Conservation (phyloP, 1,140 invertebrate species). For the Microplitis mediator region DNA sequence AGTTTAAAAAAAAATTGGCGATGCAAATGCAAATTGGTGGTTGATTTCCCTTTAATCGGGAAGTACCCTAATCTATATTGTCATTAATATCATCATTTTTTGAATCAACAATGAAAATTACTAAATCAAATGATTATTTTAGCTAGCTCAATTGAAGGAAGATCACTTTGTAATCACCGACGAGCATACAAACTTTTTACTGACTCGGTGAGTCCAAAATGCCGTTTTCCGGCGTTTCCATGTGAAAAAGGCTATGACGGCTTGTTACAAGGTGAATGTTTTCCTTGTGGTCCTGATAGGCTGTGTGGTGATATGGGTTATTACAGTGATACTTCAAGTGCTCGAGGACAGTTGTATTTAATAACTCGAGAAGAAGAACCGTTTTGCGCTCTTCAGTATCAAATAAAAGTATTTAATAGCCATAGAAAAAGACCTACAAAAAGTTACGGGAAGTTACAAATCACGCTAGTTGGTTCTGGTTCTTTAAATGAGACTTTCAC, state of each 20-base stretch:
- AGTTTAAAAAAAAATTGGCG: too few species aligned
- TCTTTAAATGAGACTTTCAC: conserved; percentile 87
- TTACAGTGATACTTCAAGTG: conserved; percentile 82
- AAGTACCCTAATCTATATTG: too few species aligned
- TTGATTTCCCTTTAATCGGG: too few species aligned
- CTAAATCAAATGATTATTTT: conserved; percentile 46
- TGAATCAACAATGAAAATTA: not conserved
- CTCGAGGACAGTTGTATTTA: conserved; percentile 82
- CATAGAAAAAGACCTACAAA: conserved; percentile 68
- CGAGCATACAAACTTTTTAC: conserved; percentile 93
- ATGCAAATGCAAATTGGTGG: too few species aligned
- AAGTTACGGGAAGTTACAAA: conserved; percentile 82
- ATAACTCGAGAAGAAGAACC: conserved; percentile 90
- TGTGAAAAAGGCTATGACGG: conserved; percentile 82
- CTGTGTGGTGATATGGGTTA: conserved; percentile 93
- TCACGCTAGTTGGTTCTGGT: conserved; percentile 80
- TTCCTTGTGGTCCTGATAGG: conserved; percentile 68
- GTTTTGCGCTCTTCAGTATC: conserved; percentile 90
- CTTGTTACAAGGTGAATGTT: conserved; percentile 78
- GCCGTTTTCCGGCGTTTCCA: conserved; percentile 86
- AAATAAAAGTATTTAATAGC: conserved; percentile 79
- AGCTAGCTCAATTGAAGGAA: conserved; percentile 80
- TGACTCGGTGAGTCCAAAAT: conserved; percentile 87
- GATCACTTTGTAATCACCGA: conserved; percentile 89
- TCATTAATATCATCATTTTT: too few species aligned